Evolutionary conservation across 2,113 vertebrate genomes (phyloP), one percentile per base, ranked within the genome.

Genomic region (Cavia aperea): DNA sequence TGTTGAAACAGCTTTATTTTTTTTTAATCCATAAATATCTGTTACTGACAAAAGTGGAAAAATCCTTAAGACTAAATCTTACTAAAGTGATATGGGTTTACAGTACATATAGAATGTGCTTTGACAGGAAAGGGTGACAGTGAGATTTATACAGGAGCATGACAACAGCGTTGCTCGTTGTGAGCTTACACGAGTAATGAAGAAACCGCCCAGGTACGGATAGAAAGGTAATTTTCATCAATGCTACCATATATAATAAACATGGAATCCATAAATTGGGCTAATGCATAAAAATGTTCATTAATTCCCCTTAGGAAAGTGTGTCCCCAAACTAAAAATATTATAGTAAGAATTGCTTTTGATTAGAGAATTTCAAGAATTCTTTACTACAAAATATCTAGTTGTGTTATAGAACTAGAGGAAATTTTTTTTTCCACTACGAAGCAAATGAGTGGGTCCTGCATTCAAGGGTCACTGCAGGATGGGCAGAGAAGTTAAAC

Each of bases 11-110:
- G 96, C 97, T 98, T 98, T 98, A 98, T 98, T 98, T 98, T 97
- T 97, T 96, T 97, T 97, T 97, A 97, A 97, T 98, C 97, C 98
- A 98, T 98, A 98, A 98, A 98, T 98, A 98, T 97, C 96, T 97
- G 97, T 98, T 98, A 98, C 98, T 98, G 98, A 98, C 98, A 98
- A 98, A 98, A 98, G 97, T 98, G 98, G 97, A 98, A 98, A 98
- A 98, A 96, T 97, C 97, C 97, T 98, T 97, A 98, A 97, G 97
- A 98, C 97, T 98, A 98, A 97, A 97, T 96, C 97, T 97, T 98
- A 97, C 98, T 98, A 98, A 98, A 98, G 97, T 93, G 90, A 96
- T 97, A 96, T 96, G 95, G 97, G 97, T 97, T 97, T 98, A 98
- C 98, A 98, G 98, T 98, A 98, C 97, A 97, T 98, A 98, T 94